phyloP scores from a whole-genome alignment of 2,888 invertebrate species.

The Lochmaea capreae region DNA sequence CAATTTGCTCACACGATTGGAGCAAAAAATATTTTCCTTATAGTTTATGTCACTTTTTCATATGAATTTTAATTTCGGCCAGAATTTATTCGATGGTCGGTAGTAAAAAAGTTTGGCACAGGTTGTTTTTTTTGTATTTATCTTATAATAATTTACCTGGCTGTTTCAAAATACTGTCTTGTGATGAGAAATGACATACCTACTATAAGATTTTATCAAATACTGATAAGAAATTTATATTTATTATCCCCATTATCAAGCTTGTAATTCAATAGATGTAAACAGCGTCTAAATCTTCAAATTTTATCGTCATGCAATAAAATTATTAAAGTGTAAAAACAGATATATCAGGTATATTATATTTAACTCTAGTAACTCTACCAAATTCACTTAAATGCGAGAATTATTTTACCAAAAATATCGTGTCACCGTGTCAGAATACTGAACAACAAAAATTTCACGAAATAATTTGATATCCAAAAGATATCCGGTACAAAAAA shows the following conservation, averaged over 20 bases:
- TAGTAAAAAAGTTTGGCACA: slow-evolving; percentile 11
- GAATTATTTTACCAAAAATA: too few relatives aligned
- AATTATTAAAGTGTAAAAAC: neutral
- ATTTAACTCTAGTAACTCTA: neutral
- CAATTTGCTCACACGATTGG: slow-evolving; percentile 21
- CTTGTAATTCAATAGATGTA: neutral
- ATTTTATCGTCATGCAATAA: neutral
- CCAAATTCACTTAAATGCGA: too few relatives aligned
- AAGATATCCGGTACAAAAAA: too few relatives aligned
- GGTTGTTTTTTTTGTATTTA: slow-evolving; percentile 3
- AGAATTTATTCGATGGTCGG: neutral
- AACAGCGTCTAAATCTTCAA: neutral
- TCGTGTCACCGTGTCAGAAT: too few relatives aligned
- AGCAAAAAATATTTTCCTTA: slow-evolving; percentile 3
- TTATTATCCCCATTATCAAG: slow-evolving; percentile 9
- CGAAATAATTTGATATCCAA: too few relatives aligned
- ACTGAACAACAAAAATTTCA: too few relatives aligned
- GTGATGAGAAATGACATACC: neutral
- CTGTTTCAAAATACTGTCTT: neutral
- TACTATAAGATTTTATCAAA: slow-evolving; percentile 6
- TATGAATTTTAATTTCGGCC: neutral
- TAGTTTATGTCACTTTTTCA: neutral
- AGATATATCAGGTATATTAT: neutral
- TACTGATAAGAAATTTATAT: slow-evolving; percentile 16
- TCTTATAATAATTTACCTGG: neutral